Percentiles rank a stretch among this genome's conserved stretches.
Evolutionary conservation across 2,888 invertebrate species (phyloP).

Genomic region (Mesochorus sp.): DNA sequence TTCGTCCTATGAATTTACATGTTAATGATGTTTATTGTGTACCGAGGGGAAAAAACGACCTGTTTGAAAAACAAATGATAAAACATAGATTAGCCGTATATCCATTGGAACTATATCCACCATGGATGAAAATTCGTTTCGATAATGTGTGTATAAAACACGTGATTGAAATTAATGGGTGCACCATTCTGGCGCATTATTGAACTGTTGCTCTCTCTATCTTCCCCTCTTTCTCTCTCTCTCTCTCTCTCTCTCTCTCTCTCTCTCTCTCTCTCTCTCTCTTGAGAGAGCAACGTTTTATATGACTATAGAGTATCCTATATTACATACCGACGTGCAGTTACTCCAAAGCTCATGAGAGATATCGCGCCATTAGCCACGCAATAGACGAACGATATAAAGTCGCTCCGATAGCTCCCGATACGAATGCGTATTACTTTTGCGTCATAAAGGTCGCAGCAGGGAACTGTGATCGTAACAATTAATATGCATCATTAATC

Average conservation of each 20-base stretch:
- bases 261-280: background rate
- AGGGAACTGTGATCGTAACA: conserved; percentile 53
- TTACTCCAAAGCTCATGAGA: conserved; percentile 34
- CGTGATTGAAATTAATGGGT: conserved; percentile 51
- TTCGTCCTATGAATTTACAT: background rate
- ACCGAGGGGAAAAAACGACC: background rate
- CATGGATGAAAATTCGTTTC: conserved; percentile 29
- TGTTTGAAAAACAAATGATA: background rate
- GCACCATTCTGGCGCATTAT: conserved; percentile 39
- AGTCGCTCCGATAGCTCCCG: conserved; percentile 49
- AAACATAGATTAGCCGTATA: conserved; percentile 15
- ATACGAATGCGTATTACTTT: conserved; percentile 58
- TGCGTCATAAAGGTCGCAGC: conserved; percentile 39
- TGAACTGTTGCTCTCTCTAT: conserved; percentile 2
- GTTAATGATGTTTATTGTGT: background rate
- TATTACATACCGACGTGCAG: conserved; percentile 35
- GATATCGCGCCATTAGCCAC: conserved; percentile 49
- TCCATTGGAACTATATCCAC: conserved; percentile 16
- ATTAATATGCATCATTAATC: conserved; percentile 60
- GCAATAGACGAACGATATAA: conserved; percentile 57
- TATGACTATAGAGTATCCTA: background rate
- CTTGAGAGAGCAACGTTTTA: conserved; percentile 4
- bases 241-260: no score
- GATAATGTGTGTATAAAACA: conserved; percentile 46
- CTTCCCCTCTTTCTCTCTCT: no score